Base-by-base conservation (phyloP, 2,888 invertebrate genomes). In the Phortica magna region DNA sequence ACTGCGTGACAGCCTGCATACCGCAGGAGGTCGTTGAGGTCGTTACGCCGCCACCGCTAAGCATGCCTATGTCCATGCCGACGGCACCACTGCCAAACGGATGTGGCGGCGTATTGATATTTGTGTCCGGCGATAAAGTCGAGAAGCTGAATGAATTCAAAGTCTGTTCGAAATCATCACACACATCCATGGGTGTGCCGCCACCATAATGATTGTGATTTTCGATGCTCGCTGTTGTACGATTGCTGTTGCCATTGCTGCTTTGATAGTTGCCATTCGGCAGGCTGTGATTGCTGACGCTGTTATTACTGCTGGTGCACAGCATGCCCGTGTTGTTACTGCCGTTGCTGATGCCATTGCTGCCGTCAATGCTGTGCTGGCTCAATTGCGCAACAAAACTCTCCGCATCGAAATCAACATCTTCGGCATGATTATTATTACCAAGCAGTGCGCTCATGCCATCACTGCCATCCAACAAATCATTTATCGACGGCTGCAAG, bases 131-230 rank as follows among this genome's bases (percentile, higher is more conserved):
- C 31, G 90, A 84, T 59, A 87, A 81, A 83, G 43, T 84, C 81
- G 77, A 42, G 9, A 82, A 87, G 93, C 17, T 86, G 72, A 90
- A 89, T 70, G 88, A 88, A 79, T 88, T 89, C 64, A 91, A 79
- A 55, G 91, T 90, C 87, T 91, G 91, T 81, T 95, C 95, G 7
- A 95, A 94, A 87, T 96, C 96, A 88, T 96, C 96, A 89, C 92
- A 92, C 19, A 95, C 95, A 89, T 96, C 96, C 95, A 95, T 95
- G 2, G 94, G 94, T 81, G 94, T 94, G 76, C 93, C 92, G 74
- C 90, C 90, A 72, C 93, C 85, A 73, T 83, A 73, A 79, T 78
- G 80, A 82, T 80, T 78, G 79, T 70, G 74, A 74, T 76, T 48
- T 42, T 72, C 39, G 19, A n/a, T 31, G 57, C 41, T 78, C 57